phyloP scores from a whole-genome alignment of 2,113 vertebrate species.

The Lamprologus callipterus region DNA sequence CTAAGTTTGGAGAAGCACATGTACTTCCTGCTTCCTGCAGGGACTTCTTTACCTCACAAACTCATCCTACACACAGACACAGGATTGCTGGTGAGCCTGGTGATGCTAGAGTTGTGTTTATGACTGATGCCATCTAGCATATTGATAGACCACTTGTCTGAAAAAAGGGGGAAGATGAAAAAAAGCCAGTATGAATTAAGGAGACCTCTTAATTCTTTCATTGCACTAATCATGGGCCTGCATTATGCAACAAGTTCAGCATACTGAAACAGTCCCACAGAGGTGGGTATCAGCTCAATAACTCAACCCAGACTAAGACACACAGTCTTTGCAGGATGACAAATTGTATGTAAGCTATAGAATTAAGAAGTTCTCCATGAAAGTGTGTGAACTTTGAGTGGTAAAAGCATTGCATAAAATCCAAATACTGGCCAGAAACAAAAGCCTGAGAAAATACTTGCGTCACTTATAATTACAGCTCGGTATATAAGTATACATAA shows the following conservation, averaged over 20 bases:
- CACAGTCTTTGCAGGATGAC: neutral
- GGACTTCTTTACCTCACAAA: neutral
- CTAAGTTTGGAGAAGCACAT: neutral
- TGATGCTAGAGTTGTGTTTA: neutral
- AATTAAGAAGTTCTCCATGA: neutral
- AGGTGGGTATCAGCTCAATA: neutral
- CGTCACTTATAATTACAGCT: neutral
- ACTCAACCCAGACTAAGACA: neutral
- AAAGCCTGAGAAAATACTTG: neutral
- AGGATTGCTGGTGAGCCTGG: neutral
- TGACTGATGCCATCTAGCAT: neutral
- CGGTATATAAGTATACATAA: neutral
- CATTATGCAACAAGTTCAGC: neutral
- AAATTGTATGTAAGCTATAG: neutral
- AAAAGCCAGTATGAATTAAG: neutral
- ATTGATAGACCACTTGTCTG: neutral
- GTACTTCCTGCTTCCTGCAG: neutral
- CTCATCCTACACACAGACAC: neutral
- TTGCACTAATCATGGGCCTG: neutral
- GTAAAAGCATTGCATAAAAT: neutral
- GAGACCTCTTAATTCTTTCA: neutral
- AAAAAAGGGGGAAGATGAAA: neutral
- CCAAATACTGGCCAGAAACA: neutral
- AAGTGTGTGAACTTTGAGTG: neutral
- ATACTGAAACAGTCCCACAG: neutral